Conservation (phyloP, 2,797 vertebrate genomes). For the Melanotaenia parkinsoni region DNA sequence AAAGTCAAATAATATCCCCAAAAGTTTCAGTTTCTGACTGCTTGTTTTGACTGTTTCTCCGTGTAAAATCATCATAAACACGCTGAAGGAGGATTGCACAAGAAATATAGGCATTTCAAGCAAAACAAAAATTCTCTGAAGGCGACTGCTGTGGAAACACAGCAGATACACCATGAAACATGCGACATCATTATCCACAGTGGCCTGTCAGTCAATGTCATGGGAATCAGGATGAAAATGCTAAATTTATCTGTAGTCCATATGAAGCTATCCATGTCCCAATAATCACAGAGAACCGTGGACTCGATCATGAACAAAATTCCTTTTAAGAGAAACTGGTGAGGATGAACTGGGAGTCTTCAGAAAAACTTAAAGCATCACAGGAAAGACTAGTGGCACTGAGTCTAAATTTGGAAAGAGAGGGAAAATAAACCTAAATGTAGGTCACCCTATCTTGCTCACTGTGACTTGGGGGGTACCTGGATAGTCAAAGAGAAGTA, state of each 20-base stretch:
- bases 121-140: constrained; percentile 64
- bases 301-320: constrained; percentile 21
- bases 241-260: constrained; percentile 62
- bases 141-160: constrained; percentile 52
- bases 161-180: constrained; percentile 59
- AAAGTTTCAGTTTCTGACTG: constrained; percentile 8
- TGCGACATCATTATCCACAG: constrained; percentile 70
- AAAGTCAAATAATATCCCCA: not conserved
- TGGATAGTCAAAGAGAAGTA: constrained; percentile 52
- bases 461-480: constrained; percentile 50
- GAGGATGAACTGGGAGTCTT: constrained; percentile 16
- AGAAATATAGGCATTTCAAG: constrained; percentile 62
- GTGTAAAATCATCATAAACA: constrained; percentile 39
- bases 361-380: constrained; percentile 32
- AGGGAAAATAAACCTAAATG: constrained; percentile 38
- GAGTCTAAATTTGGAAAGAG: constrained; percentile 30
- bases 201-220: constrained; percentile 71
- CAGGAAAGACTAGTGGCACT: constrained; percentile 10
- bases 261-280: constrained; percentile 33
- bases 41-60: constrained; percentile 24
- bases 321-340: constrained; percentile 14
- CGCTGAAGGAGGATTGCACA: constrained; percentile 30
- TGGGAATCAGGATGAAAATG: constrained; percentile 45
- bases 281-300: constrained; percentile 31
- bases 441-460: constrained; percentile 59